phyloP scores from a whole-genome alignment of 2,113 vertebrate species.

The Peromyscus polionotus region DNA sequence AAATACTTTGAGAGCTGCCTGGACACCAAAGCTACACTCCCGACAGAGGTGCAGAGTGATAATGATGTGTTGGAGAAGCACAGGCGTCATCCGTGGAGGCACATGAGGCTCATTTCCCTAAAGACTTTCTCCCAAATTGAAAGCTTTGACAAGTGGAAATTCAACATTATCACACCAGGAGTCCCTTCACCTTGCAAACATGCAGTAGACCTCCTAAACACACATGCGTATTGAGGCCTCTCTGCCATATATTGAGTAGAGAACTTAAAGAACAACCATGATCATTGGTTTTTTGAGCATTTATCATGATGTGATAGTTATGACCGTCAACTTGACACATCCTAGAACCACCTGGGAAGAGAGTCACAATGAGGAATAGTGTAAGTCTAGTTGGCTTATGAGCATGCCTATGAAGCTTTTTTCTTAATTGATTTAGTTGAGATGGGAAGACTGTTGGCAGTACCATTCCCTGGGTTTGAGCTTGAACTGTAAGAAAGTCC shows the following conservation, averaged over 20 bases:
- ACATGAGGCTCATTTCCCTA: neutral
- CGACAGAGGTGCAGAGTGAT: neutral
- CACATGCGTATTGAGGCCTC: too few species aligned
- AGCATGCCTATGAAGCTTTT: neutral
- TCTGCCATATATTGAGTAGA: neutral
- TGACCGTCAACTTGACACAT: neutral
- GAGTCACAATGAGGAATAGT: neutral
- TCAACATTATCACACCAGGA: neutral
- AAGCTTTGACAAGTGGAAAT: constrained; percentile 19
- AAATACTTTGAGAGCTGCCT: constrained; percentile 32
- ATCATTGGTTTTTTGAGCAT: neutral
- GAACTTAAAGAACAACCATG: neutral
- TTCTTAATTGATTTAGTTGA: neutral
- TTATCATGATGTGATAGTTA: neutral
- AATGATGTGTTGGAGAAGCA: neutral
- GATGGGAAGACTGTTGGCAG: neutral
- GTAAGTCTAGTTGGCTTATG: neutral
- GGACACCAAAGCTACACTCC: neutral
- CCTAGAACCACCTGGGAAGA: neutral
- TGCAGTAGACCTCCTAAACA: neutral
- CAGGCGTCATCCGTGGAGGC: neutral
- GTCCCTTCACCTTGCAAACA: neutral
- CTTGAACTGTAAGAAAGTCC: neutral
- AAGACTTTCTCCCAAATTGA: neutral
- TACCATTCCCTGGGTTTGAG: neutral